Evolutionary conservation across 2,888 invertebrate genomes (phyloP), one percentile per base, ranked within the genome.

Genomic region (Caprella mutica): DNA sequence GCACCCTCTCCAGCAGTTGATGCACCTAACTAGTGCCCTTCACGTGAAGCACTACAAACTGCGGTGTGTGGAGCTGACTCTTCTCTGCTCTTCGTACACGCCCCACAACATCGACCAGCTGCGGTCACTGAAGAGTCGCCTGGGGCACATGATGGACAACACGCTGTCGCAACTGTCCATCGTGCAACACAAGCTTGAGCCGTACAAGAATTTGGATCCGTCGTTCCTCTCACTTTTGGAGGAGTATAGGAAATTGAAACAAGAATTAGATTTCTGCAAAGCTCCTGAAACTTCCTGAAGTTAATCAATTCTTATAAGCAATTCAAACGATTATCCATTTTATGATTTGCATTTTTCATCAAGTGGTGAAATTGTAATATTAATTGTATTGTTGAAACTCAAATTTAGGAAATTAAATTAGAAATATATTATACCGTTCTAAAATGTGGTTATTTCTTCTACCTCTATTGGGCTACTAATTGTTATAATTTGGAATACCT

Each of bases 41-140:
- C 48, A 48, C 48, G 33, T 30, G n/a, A 27, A 48, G 48, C 48
- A 48, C 19, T 24, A 48, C 30, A 48, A 48, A n/a, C 48, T 48
- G 23, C 29, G 48, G 30, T 48, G 30, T 26, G 48, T 48, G 8
- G 48, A 48, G 48, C 30, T 48, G 48, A 27, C 29, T 27, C n/a
- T 48, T 21, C 17, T 29, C 29, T 30, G 48, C 48, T 12, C 23
- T 6, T 9, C 48, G 6, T 48, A 48, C 48, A 29, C 26, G 19
- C 30, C 48, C 4, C n/a, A 17, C 5, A 24, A 21, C 4, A 12
- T 48, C 19, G 27, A 27, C 5, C 29, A 21, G 2, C 48, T 48
- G 12, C 17, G 12, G 17, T n/a, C 23, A 9, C n/a, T 48, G n/a
- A 30, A 27, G 12, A 27, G 17, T 6, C 9, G 4, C 17, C 48